Evolutionary conservation across 2,888 invertebrate species (phyloP).

Genomic region (Himalopsyche tibetana): DNA sequence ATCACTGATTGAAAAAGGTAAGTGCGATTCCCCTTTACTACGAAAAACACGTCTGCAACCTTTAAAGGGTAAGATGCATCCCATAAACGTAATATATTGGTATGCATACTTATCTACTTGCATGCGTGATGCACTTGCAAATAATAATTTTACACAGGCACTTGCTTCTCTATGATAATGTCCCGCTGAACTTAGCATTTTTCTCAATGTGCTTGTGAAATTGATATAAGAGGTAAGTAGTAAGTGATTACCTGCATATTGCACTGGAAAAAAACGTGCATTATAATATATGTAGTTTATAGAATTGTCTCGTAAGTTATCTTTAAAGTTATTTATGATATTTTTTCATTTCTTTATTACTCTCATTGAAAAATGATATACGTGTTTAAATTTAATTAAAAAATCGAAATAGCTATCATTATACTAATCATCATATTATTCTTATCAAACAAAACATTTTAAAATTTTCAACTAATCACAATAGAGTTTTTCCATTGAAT

Average conservation of each 20-base stretch:
- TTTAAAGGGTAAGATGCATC: conserved; percentile 31
- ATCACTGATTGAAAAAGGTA: neutral
- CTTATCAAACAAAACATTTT: too few species aligned
- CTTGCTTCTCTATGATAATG: neutral
- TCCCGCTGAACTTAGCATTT: conserved; percentile 2
- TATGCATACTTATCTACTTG: neutral
- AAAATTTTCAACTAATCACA: too few species aligned
- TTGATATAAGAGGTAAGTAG: neutral
- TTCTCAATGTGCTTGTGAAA: neutral
- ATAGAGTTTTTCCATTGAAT: too few species aligned
- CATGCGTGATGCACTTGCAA: conserved; percentile 19
- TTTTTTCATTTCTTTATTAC: too few species aligned
- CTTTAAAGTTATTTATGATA: too few species aligned
- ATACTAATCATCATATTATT: too few species aligned
- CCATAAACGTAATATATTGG: conserved; percentile 28
- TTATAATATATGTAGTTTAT: neutral
- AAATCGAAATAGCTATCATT: too few species aligned
- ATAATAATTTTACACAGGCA: conserved; percentile 9
- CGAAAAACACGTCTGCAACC: conserved; percentile 30
- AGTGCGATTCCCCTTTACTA: conserved; percentile 31
- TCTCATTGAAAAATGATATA: too few species aligned
- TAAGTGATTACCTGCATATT: neutral
- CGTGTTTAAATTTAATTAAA: too few species aligned
- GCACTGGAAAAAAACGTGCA: neutral
- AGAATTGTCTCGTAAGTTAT: too few species aligned